Conservation (phyloP, 1,140 invertebrate species). For the Antheraea pernyi region DNA sequence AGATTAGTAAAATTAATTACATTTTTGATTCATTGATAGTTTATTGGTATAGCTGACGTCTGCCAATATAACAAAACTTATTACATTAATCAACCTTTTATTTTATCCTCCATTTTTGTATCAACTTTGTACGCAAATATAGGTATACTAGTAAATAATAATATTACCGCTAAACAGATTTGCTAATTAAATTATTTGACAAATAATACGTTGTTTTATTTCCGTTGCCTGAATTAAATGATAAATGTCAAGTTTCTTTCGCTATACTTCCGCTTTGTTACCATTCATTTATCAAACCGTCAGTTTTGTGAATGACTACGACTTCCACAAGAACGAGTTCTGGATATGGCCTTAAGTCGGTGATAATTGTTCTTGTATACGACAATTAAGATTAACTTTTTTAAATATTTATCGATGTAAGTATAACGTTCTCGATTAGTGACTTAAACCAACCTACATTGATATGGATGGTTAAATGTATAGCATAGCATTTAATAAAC, state of each 20-base stretch:
- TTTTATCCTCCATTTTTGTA: background rate
- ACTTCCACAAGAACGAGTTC: background rate
- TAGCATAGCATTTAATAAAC: too few species aligned
- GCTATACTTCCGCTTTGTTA: background rate
- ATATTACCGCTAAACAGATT: background rate
- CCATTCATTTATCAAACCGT: background rate
- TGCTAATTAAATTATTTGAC: constrained; percentile 4
- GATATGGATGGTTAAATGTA: too few species aligned
- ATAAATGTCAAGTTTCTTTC: too few species aligned
- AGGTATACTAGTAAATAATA: background rate
- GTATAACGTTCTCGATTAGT: too few species aligned
- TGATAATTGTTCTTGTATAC: too few species aligned
- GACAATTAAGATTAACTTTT: too few species aligned
- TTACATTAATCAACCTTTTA: too few species aligned
- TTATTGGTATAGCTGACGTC: background rate
- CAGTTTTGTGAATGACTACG: background rate
- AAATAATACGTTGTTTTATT: background rate
- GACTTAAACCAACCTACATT: too few species aligned
- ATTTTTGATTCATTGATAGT: background rate
- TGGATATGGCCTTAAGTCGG: background rate
- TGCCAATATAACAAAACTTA: background rate
- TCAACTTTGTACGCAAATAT: background rate
- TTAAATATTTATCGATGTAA: too few species aligned
- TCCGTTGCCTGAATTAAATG: background rate
- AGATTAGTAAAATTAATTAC: background rate